Evolutionary conservation across 2,113 vertebrate species (phyloP), one percentile per base, ranked within the genome.

Genomic region (Oostethus manadensis): DNA sequence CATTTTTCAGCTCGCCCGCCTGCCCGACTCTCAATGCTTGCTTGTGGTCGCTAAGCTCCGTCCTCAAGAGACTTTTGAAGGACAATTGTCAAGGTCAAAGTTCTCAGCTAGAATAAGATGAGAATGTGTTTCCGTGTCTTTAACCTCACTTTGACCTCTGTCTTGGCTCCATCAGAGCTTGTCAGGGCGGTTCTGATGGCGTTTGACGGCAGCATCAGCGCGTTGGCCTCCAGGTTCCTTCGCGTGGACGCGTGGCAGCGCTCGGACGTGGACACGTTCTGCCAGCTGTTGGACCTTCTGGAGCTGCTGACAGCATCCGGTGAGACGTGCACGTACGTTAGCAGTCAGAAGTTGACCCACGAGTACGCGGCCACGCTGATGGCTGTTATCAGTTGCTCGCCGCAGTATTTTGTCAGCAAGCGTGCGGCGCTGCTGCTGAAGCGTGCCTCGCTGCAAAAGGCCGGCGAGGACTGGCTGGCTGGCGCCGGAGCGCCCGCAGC

Each of bases 401-500:
- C 56, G 17, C 56, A 2, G 14, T 58, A 58, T 11, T 46, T 29
- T 18, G 43, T 58, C 15, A 14, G 44, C 17, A 58, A 58, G 23
- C 15, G 22, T 4, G 44, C 23, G 17, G 43, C 44, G 44, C 23
- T 58, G 22, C 17, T 47, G 21, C 56, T 58, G 16, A 58, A 58
- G 43, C 40, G 56, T 9, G 56, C 44, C 10, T 10, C 26, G 23
- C 23, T 58, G 56, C 56, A 20, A 16, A 33, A 29, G 20, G 20
- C 56, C 8, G 56, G 56, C 38, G 56, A 45, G 15, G 56, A 58
- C n/a, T 56, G 55, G 55, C 55, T 56, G 38, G 55, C 3, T 8
- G 42, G 7, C 4, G 16, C 15, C 14, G 8, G 21, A 29, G 6
- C 13, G 20, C 8, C 10, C 17, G 51, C 4, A 14, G 33, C 35